These are phyloP conservation scores for Acinonyx jubatus DNA, from an alignment of 2,113 vertebrate genomes.

Conservation along the genomic window DNA sequence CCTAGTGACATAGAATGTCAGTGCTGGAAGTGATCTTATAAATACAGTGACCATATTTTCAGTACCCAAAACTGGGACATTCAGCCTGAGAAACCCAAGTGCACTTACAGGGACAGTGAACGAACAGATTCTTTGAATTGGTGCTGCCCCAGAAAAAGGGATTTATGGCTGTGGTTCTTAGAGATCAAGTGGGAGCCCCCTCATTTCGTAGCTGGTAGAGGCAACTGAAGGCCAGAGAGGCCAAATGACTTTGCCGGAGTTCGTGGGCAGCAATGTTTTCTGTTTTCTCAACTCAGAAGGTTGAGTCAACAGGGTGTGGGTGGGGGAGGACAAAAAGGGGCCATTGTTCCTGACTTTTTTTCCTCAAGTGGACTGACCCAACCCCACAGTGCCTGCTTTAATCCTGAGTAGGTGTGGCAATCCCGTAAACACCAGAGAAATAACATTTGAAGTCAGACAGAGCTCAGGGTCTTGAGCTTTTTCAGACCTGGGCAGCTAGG, in stretches of 20 bases:
- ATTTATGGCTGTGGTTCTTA: background rate
- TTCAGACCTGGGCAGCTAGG: background rate
- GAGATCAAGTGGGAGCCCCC: background rate
- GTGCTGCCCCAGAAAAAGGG: conserved; percentile 47
- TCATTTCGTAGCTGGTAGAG: background rate
- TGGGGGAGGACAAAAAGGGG: conserved; percentile 55
- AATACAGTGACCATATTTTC: conserved; percentile 67
- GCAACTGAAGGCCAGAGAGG: background rate
- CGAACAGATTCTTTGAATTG: conserved; percentile 3
- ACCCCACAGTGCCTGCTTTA: conserved; percentile 13
- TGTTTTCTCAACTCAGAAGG: conserved; percentile 78
- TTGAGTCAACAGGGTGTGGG: conserved; percentile 78
- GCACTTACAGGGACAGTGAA: background rate
- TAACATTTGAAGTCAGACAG: background rate
- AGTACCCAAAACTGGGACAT: conserved; percentile 69
- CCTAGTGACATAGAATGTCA: conserved; percentile 30
- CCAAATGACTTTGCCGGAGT: background rate
- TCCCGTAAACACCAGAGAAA: background rate
- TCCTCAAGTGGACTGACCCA: conserved; percentile 16
- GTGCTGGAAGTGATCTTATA: conserved; percentile 15
- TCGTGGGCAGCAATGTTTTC: conserved; percentile 70
- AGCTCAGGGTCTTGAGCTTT: background rate
- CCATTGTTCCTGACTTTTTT: conserved; percentile 64
- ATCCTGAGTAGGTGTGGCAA: background rate
- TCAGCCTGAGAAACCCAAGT: conserved; percentile 31